Evolutionary conservation across 2,113 vertebrate species (phyloP).

Genomic region (Manacus vitellinus): DNA sequence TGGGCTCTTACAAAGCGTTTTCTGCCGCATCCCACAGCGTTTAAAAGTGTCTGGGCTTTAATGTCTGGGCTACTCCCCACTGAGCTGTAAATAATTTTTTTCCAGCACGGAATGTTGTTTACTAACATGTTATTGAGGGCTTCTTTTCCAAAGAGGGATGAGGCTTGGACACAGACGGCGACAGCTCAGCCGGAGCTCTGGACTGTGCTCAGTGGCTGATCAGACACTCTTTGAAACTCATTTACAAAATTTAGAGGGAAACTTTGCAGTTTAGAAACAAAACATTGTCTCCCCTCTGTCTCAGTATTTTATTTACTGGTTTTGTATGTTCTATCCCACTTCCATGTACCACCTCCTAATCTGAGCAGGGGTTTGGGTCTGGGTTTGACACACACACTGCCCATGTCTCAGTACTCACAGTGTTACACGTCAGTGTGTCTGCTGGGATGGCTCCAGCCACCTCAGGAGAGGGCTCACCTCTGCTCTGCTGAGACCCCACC

Average conservation of each 20-base stretch:
- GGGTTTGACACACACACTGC: fast-evolving
- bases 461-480: background rate
- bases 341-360: background rate
- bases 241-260: background rate
- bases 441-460: background rate
- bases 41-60: background rate
- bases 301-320: fast-evolving
- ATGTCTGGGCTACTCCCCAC: background rate
- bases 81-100: background rate
- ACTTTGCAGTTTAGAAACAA: background rate
- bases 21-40: background rate
- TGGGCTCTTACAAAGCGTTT: fast-evolving
- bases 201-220: fast-evolving
- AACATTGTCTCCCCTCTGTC: background rate
- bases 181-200: background rate
- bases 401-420: fast-evolving
- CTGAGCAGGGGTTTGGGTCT: background rate
- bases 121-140: background rate
- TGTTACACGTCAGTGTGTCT: background rate
- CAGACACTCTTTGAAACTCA: background rate
- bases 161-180: background rate
- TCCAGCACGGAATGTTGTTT: background rate
- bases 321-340: fast-evolving
- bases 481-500: background rate
- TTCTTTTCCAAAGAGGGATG: background rate